These are phyloP conservation scores for Zaprionus ornatus DNA, from an alignment of 1,140 invertebrate species.

Conservation along the genomic window DNA sequence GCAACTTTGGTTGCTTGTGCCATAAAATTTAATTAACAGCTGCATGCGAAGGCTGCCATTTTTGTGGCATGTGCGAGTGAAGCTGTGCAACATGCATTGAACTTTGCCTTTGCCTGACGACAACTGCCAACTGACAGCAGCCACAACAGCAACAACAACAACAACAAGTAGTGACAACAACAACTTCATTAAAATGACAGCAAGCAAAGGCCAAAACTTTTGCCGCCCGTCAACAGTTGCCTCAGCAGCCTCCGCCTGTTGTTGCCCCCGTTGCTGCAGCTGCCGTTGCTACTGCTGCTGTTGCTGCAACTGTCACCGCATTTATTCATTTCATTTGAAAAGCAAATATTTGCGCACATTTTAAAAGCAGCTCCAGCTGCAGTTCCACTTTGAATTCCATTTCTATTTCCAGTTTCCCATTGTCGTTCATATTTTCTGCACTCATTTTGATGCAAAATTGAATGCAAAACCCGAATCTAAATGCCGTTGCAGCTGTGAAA, in stretches of 20 bases:
- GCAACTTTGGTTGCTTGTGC: constrained; percentile 57
- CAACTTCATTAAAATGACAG: constrained; percentile 67
- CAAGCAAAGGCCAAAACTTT: constrained; percentile 35
- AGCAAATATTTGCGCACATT: constrained; percentile 71
- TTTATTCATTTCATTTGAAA: constrained; percentile 76
- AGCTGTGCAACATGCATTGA: constrained; percentile 57
- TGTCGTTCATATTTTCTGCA: constrained; percentile 51
- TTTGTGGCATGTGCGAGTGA: constrained; percentile 14
- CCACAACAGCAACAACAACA: constrained; percentile 10
- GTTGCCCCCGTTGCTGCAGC: neutral
- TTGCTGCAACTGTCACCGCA: constrained; percentile 19
- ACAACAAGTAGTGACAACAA: constrained; percentile 43
- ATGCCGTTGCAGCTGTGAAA: constrained; percentile 1
- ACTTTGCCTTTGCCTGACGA: constrained; percentile 45
- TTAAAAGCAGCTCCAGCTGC: constrained; percentile 22
- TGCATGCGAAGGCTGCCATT: constrained; percentile 19
- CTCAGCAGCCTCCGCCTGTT: neutral
- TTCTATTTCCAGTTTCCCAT: neutral
- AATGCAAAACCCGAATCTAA: constrained; percentile 64
- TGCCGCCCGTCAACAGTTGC: constrained; percentile 24
- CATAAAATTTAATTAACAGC: constrained; percentile 78
- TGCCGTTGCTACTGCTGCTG: neutral
- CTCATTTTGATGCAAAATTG: constrained; percentile 60
- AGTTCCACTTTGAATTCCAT: constrained; percentile 13
- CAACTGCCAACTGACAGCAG: neutral